Base-by-base conservation (phyloP, 2,888 invertebrate genomes). In the Andrena dorsata region DNA sequence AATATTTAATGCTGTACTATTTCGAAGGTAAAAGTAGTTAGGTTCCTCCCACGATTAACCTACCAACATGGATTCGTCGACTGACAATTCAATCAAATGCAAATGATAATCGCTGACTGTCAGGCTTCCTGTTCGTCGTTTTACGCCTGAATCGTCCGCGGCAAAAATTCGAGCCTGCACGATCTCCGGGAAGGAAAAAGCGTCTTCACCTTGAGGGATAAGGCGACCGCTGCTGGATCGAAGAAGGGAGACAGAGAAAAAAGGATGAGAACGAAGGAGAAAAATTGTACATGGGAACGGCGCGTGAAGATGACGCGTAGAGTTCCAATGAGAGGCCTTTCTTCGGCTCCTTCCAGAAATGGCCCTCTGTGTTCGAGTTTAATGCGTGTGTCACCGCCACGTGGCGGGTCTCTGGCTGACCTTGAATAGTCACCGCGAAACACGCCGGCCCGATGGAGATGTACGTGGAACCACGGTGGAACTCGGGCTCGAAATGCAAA, bases 341-440 rank as follows among this genome's bases (percentile, higher is more conserved):
- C 65, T 71, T 60, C 66, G 72, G 28, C 63, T 63, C 26, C 26
- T 0, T 6, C 49, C 20, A 20, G 26, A 56, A 47, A 41, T 61
- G 64, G 64, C 49, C 71, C 82, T 79, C 79, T 73, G 47, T 70
- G 64, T 83, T 81, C 78, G 76, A 20, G 53, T 75, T 80, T 69
- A 77, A 85, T 83, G 80, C 85, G 77, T 82, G 86, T 88, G 85
- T 85, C 86, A 86, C 77, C n/a, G 88, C 88, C 88, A 86, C 86
- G 88, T 88, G 88, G 86, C 86, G 28, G 72, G 70, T 81, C 80
- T 75, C 65, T n/a, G 60, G 79, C 64, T 82, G 85, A 84, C 88
- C 88, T 88, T 88, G 88, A 81, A 82, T 78, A 80, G 82, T 86
- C 87, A 56, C 56, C 74, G 69, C 79, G 78, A 84, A 85, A 85